These are phyloP conservation scores for Camponotus pennsylvanicus DNA, from an alignment of 1,140 invertebrate species.

Conservation along the genomic window DNA sequence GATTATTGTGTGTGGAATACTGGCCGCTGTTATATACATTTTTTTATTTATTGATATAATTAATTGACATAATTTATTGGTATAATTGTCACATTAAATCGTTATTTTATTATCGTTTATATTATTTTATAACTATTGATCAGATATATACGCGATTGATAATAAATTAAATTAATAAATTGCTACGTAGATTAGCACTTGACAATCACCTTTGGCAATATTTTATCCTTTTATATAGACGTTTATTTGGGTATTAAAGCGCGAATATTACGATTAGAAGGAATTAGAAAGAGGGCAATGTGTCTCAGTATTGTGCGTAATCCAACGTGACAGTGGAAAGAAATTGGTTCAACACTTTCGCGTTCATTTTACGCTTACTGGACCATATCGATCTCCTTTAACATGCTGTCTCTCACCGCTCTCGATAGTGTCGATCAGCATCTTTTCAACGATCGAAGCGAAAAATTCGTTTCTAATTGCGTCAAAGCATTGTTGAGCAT, in stretches of 20 bases:
- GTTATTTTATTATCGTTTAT: constrained; percentile 16
- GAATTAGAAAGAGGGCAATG: neutral
- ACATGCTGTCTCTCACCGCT: constrained; percentile 13
- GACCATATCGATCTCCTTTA: constrained; percentile 61
- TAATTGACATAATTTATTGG: constrained; percentile 17
- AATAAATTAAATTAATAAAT: constrained; percentile 30
- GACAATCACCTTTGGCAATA: neutral
- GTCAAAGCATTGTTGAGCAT: constrained; percentile 62
- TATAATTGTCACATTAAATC: constrained; percentile 37
- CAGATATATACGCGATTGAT: constrained; percentile 49
- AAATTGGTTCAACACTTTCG: constrained; percentile 46
- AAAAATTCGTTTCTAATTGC: constrained; percentile 65
- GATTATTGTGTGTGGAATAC: neutral
- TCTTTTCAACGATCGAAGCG: constrained; percentile 18
- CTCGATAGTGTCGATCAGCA: neutral
- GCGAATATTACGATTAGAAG: constrained; percentile 13
- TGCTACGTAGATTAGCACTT: neutral
- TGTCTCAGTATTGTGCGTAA: constrained; percentile 1
- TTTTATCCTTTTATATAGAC: neutral
- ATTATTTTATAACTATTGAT: constrained; percentile 22
- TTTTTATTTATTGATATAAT: constrained; percentile 23
- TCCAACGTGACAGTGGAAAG: constrained; percentile 30
- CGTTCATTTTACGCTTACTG: constrained; percentile 51
- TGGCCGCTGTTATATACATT: neutral
- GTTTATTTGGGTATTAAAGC: constrained; percentile 21